A percentile compares a stretch with the other conserved stretches of the same genome.
Evolutionary conservation across 2,888 invertebrate genomes (phyloP).

Genomic region (Julus scanicus): DNA sequence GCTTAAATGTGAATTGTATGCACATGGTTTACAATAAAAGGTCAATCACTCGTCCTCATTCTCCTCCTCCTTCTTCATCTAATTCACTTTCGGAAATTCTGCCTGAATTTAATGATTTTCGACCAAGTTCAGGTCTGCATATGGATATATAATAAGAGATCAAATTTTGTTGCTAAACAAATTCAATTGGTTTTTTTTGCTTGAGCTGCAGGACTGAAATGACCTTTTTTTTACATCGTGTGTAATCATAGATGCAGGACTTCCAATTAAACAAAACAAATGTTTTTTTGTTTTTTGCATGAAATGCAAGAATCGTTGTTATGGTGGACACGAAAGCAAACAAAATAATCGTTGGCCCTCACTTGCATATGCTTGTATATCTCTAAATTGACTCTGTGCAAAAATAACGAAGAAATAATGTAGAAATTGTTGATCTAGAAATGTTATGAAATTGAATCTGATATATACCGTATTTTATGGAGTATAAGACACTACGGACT

Average conservation of each 20-base stretch:
- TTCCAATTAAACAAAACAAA: constrained; percentile 42
- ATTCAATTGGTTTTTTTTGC: not conserved
- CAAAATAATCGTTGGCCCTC: constrained; percentile 19
- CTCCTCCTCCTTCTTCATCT: not conserved
- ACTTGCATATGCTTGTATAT: not conserved
- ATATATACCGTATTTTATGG: too few species aligned
- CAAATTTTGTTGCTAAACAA: constrained; percentile 35
- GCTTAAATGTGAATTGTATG: constrained; percentile 15
- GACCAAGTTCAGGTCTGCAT: not conserved
- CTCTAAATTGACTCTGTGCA: not conserved
- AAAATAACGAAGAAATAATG: not conserved
- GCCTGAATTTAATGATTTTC: constrained; percentile 37
- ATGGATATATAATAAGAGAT: constrained; percentile 31
- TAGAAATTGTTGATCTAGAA: too few species aligned
- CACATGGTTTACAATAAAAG: constrained; percentile 13
- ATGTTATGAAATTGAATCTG: too few species aligned
- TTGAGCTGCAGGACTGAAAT: not conserved
- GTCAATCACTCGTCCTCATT: not conserved
- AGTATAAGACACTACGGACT: too few species aligned
- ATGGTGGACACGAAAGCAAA: constrained; percentile 15
- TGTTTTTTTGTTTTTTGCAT: constrained; percentile 11
- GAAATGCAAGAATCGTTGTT: constrained; percentile 24
- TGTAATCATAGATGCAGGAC: constrained; percentile 39
- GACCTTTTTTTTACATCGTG: not conserved
- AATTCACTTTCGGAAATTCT: constrained; percentile 22